phyloP scores from a whole-genome alignment of 2,797 vertebrate genomes.

The Periophthalmus magnuspinnatus region DNA sequence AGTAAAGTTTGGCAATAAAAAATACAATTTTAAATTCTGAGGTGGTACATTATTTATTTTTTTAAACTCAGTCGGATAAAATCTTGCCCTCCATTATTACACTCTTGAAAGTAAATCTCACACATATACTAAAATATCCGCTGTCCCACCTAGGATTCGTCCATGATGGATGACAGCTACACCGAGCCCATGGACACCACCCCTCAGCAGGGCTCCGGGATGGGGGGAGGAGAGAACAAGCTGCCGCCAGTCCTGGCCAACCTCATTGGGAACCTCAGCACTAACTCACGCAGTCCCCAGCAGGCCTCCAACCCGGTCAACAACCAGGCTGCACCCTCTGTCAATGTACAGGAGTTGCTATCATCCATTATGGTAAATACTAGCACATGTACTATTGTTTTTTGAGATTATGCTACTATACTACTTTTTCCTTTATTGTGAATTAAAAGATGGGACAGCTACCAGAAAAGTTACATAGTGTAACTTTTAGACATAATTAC shows the following conservation, averaged over 20 bases:
- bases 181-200: constrained; percentile 80
- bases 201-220: constrained; percentile 38
- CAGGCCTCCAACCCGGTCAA: constrained; percentile 66
- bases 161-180: constrained; percentile 79
- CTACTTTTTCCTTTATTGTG: no score
- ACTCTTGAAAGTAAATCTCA: no score
- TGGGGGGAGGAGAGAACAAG: constrained; percentile 80
- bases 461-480: no score
- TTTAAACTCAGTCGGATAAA: no score
- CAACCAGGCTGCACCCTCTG: constrained; percentile 63
- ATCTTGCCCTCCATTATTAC: no score
- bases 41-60: no score
- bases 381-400: background rate
- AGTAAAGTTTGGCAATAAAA: no score
- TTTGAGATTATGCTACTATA: no score
- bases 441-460: no score
- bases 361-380: constrained; percentile 89
- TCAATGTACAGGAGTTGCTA: constrained; percentile 95
- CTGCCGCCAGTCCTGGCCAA: constrained; percentile 91
- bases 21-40: no score
- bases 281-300: constrained; percentile 69
- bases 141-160: constrained; percentile 79
- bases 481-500: no score
- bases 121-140: background rate
- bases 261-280: constrained; percentile 89